phyloP scores from a whole-genome alignment of 2,113 vertebrate species.

The Pleuronectes platessa region DNA sequence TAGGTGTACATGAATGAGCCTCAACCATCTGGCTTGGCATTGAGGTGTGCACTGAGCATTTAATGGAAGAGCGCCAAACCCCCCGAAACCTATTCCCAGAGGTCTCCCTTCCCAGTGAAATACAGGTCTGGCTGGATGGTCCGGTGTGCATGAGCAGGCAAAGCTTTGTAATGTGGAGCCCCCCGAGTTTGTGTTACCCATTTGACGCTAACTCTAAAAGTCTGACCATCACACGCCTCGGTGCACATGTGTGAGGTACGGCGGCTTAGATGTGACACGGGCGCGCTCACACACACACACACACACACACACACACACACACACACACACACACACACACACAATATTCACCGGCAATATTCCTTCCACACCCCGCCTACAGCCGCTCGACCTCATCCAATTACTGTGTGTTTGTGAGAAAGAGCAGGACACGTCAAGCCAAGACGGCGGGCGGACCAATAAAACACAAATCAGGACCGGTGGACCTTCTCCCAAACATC shows the following conservation, averaged over 20 bases:
- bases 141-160: constrained; percentile 68
- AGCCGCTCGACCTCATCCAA: constrained; percentile 78
- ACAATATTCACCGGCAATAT: constrained; percentile 57
- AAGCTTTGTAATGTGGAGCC: constrained; percentile 70
- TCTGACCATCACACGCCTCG: constrained; percentile 80
- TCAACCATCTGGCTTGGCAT: constrained; percentile 54
- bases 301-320: constrained; percentile 40
- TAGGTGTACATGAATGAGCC: constrained; percentile 41
- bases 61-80: constrained; percentile 52
- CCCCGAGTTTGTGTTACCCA: constrained; percentile 65
- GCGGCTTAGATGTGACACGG: constrained; percentile 73
- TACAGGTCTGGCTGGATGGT: constrained; percentile 54
- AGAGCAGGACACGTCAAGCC: constrained; percentile 82
- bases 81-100: constrained; percentile 45
- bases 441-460: constrained; percentile 69
- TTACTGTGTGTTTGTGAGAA: constrained; percentile 85
- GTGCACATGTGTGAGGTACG: constrained; percentile 80
- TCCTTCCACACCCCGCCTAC: constrained; percentile 69
- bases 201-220: constrained; percentile 79
- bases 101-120: constrained; percentile 55
- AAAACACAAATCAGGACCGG: constrained; percentile 73
- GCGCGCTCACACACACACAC: constrained; percentile 12
- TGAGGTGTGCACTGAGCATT: constrained; percentile 52
- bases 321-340: constrained; percentile 32
- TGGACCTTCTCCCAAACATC: constrained; percentile 73